Evolutionary conservation across 92 coral and sea anemone genomes (phyloP).

Genomic region (Umimayanthus chanpuru): DNA sequence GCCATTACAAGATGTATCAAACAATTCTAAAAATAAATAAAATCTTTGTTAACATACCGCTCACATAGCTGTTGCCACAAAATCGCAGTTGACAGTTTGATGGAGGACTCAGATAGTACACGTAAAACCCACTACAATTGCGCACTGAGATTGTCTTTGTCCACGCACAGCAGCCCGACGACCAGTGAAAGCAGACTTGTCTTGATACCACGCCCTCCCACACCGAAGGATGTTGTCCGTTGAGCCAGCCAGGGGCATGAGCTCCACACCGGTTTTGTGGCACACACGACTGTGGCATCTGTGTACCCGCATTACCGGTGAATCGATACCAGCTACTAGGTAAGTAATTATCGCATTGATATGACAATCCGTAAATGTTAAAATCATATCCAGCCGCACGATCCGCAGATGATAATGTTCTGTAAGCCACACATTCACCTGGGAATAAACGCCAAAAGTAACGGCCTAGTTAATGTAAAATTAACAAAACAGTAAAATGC

Average conservation of each 20-base stretch:
- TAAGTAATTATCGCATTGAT: background rate
- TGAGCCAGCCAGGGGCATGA: slow-evolving; percentile 38
- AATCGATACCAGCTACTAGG: slow-evolving; percentile 17
- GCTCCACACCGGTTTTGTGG: slow-evolving; percentile 17
- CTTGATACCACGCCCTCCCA: slow-evolving; percentile 23
- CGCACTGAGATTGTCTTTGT: background rate
- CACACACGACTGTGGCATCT: slow-evolving; percentile 18
- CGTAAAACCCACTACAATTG: slow-evolving; percentile 4
- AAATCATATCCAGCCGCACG: background rate
- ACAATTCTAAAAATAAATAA: background rate
- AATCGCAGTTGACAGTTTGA: background rate
- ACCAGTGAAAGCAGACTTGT: slow-evolving; percentile 11
- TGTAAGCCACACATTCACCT: slow-evolving; percentile 1
- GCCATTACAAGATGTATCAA: no score
- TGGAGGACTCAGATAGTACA: background rate
- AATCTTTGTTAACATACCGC: background rate
- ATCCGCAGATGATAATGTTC: slow-evolving; percentile 8
- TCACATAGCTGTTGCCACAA: background rate
- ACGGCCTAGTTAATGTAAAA: background rate
- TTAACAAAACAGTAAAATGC: no score
- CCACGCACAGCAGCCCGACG: background rate
- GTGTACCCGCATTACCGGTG: slow-evolving; percentile 27
- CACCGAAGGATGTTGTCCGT: slow-evolving; percentile 34
- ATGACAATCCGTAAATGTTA: background rate
- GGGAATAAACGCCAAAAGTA: background rate